Evolutionary conservation across 1,140 invertebrate species (phyloP), one percentile per base, ranked within the genome.

Genomic region (Drosophila orosa): DNA sequence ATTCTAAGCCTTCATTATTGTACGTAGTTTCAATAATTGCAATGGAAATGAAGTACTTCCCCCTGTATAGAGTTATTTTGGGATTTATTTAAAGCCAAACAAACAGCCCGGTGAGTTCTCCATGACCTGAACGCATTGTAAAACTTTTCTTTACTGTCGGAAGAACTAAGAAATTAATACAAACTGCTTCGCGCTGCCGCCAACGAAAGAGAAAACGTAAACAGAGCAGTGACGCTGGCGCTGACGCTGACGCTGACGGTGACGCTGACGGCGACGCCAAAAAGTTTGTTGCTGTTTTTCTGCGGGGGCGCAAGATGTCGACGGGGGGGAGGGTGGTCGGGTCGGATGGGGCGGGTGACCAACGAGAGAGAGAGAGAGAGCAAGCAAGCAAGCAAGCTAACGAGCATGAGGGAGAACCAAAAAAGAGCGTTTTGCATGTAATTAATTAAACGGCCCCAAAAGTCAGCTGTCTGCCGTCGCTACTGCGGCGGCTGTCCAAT

Each of bases 191-290:
- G 82, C 59, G 82, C 62, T 58, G 75, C 50, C 59, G 78, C 82
- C 57, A 86, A 75, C 73, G 84, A 84, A 87, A 87, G 77, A 89
- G 84, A 87, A 87, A 87, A 86, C 78, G 69, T 61, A 78, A 78
- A 78, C 69, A 80, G 74, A 82, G 75, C 74, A 56, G 13, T 42
- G 61, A 66, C 67, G 74, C 59, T 40, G 44, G 59, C 63, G 73
- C 33, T 42, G 67, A 60, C 56, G 74, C 25, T 48, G n/a, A 60
- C 72, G 59, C 27, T 37, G 40, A 72, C 65, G 67, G 59, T n/a
- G 40, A 60, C 72, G 59, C 27, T 37, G 40, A 72, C 65, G 67
- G 59, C 63, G 52, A 80, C 78, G 60, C 67, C 67, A 27, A 84
- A 85, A 84, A 73, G 63, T 84, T 84, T 84, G 72, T 69, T 85